Evolutionary conservation across 2,797 vertebrate species (phyloP).

Genomic region (Natrix natrix): DNA sequence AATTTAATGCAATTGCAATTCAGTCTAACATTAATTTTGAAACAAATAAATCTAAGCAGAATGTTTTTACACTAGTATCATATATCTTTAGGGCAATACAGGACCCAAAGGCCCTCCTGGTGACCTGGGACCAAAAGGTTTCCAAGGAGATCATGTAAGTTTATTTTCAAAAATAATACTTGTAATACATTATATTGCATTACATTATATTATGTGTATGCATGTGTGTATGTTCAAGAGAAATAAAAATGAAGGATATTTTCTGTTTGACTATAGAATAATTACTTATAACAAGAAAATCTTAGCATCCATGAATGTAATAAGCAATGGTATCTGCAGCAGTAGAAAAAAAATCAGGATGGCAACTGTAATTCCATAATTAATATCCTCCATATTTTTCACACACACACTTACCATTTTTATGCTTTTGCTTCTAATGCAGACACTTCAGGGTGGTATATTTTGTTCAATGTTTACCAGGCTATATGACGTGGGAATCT

Average conservation of each 20-base stretch:
- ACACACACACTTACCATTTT: neutral
- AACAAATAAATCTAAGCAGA: neutral
- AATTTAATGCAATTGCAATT: neutral
- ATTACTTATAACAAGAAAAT: neutral
- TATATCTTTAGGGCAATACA: constrained; percentile 58
- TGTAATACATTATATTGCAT: neutral
- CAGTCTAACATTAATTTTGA: neutral
- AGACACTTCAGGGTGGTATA: neutral
- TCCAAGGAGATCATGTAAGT: constrained; percentile 64
- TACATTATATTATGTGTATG: neutral
- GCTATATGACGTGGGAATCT: neutral
- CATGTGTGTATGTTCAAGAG: neutral
- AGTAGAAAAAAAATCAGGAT: neutral
- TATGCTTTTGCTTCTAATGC: neutral
- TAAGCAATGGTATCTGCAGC: neutral
- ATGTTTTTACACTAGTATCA: constrained; percentile 4
- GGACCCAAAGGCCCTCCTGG: constrained; percentile 60
- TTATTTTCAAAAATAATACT: neutral
- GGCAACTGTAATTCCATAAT: neutral
- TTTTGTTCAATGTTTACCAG: neutral
- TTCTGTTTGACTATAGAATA: neutral
- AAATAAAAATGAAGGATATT: neutral
- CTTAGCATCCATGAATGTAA: neutral
- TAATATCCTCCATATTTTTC: neutral
- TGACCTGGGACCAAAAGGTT: constrained; percentile 56